Evolutionary conservation across 2,888 invertebrate species (phyloP).

Genomic region (Lacanobia oleracea): DNA sequence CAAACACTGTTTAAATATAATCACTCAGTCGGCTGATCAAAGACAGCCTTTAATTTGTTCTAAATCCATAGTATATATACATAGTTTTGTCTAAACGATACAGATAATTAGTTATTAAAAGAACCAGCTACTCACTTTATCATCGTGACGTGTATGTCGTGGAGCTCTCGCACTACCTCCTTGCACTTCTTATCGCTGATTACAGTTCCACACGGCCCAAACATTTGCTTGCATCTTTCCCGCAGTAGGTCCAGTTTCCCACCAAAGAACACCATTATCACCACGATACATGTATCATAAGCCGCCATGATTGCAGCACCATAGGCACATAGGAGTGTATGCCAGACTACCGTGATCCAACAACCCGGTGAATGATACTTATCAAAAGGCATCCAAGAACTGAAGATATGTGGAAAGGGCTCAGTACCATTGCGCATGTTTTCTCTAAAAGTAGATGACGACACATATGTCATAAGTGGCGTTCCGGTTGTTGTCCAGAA

Average conservation of each 20-base stretch:
- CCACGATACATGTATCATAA: conserved; percentile 79
- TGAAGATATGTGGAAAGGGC: conserved; percentile 83
- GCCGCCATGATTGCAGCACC: conserved; percentile 79
- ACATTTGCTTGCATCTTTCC: conserved; percentile 79
- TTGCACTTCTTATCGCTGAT: conserved; percentile 68
- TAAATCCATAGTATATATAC: too few relatives aligned
- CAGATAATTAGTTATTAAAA: not conserved
- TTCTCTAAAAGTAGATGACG: conserved; percentile 75
- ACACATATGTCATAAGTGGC: conserved; percentile 76
- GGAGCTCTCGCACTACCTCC: conserved; percentile 73
- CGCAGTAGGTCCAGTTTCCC: conserved; percentile 82
- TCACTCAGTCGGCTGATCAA: too few relatives aligned
- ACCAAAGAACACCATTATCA: conserved; percentile 83
- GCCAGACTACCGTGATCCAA: conserved; percentile 81
- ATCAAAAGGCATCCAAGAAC: conserved; percentile 85
- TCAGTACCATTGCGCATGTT: conserved; percentile 77
- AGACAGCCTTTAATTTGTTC: too few relatives aligned
- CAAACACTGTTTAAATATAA: too few relatives aligned
- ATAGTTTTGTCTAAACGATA: too few relatives aligned
- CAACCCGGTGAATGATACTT: conserved; percentile 80
- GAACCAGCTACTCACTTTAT: conserved; percentile 78
- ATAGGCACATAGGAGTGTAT: conserved; percentile 73
- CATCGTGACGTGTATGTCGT: conserved; percentile 75
- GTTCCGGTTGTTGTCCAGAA: conserved; percentile 72
- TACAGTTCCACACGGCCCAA: conserved; percentile 63